A percentile compares a stretch with the other conserved stretches of the same genome.
phyloP scores from a whole-genome alignment of 1,140 invertebrate species.

The Orius laevigatus region DNA sequence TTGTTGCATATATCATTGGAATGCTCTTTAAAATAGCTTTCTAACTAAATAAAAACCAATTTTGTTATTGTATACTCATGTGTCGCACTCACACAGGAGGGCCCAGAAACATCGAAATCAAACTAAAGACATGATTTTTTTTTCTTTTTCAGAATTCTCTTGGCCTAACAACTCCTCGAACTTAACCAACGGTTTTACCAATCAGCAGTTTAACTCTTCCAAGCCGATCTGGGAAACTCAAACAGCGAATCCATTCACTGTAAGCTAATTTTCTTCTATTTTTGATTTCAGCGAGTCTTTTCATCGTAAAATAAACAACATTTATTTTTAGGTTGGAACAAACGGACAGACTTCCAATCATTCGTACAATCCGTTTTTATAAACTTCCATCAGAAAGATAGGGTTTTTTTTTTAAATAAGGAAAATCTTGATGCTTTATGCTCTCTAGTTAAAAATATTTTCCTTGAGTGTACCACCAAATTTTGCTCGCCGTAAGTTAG shows the following conservation, averaged over 20 bases:
- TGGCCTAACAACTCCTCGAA: conserved; percentile 2
- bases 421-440: not conserved
- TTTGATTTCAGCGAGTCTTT: not conserved
- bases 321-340: conserved; percentile 4
- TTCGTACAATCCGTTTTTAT: conserved; percentile 10
- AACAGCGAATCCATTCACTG: conserved; percentile 18
- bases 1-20: no score
- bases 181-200: conserved; percentile 14
- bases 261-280: conserved; percentile 11
- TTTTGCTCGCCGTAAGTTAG: no score
- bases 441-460: no score
- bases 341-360: conserved; percentile 2
- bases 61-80: no score
- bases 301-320: not conserved
- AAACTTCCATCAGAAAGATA: not conserved
- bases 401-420: not conserved
- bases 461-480: no score
- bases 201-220: conserved; percentile 14
- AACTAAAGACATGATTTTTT: not conserved
- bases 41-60: no score
- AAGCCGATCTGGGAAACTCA: conserved; percentile 15
- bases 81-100: no score
- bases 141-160: not conserved
- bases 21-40: no score
- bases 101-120: no score